A percentile compares a stretch with the other conserved stretches of the same genome.
Evolutionary conservation across 1,140 invertebrate species (phyloP).

Genomic region (Triops longicaudatus): DNA sequence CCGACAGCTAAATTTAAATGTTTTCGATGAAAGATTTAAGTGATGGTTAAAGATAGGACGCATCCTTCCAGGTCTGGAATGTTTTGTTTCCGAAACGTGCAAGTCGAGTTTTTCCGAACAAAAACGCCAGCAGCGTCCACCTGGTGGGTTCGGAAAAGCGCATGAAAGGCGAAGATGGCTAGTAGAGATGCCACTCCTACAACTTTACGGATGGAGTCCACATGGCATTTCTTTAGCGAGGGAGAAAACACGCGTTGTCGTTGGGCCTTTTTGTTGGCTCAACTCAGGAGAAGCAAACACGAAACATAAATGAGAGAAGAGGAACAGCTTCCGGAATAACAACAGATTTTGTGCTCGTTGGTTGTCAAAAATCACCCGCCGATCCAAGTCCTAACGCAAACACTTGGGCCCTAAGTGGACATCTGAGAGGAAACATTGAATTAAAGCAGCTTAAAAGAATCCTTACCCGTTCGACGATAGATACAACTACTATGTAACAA

Average conservation of each 20-base stretch:
- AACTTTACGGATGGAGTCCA: conserved; percentile 1
- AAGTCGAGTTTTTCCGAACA: neutral
- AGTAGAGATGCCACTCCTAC: neutral
- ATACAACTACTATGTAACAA: too few relatives aligned
- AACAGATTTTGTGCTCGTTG: neutral
- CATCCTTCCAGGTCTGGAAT: neutral
- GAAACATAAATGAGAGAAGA: neutral
- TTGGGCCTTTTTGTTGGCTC: neutral
- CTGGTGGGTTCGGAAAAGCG: neutral
- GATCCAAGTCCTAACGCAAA: neutral
- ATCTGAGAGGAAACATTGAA: too few relatives aligned
- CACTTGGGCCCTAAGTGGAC: neutral
- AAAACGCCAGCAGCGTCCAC: neutral
- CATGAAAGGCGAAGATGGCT: neutral
- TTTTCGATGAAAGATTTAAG: too few relatives aligned
- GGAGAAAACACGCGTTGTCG: neutral
- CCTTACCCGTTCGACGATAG: too few relatives aligned
- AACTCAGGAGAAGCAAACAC: neutral
- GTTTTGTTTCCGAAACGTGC: neutral
- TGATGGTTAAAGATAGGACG: neutral
- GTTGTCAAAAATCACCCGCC: conserved; percentile 5
- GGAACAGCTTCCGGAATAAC: conserved; percentile 11
- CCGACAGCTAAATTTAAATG: too few relatives aligned
- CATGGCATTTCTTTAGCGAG: neutral
- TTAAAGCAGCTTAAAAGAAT: too few relatives aligned